Percentiles rank a stretch among this genome's conserved stretches.
Evolutionary conservation across 2,113 vertebrate species (phyloP).

Genomic region (Pseudorhombus dupliciocellatus): DNA sequence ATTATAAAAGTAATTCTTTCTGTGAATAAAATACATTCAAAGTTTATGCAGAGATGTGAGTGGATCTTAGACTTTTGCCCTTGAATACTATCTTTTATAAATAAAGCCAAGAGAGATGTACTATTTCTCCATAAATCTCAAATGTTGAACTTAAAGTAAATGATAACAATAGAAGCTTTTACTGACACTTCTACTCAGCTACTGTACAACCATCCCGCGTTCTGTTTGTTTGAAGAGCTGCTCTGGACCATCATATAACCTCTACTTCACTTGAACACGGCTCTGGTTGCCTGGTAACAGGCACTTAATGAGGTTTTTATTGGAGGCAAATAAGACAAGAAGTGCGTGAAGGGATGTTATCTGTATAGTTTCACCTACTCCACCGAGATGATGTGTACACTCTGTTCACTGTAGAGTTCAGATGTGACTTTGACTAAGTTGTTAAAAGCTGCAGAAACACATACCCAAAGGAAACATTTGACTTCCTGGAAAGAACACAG

Average conservation of each 20-base stretch:
- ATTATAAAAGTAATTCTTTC: too few species aligned
- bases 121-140: too few species aligned
- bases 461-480: not conserved
- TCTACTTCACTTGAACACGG: constrained; percentile 3
- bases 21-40: too few species aligned
- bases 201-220: not conserved
- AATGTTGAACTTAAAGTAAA: too few species aligned
- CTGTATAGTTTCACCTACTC: constrained; percentile 2
- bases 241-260: not conserved
- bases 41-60: too few species aligned
- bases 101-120: too few species aligned
- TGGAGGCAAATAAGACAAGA: constrained; percentile 15
- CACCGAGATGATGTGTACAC: not conserved
- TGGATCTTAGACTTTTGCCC: too few species aligned
- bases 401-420: not conserved
- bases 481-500: not conserved
- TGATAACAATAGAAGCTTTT: too few species aligned
- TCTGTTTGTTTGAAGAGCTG: not conserved
- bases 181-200: too few species aligned
- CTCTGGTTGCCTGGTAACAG: constrained; percentile 55
- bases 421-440: not conserved
- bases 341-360: constrained; percentile 5
- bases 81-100: too few species aligned
- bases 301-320: constrained; percentile 44
- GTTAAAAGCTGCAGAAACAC: not conserved